Conservation (phyloP, 2,888 invertebrate species). For the Endotricha flammealis region DNA sequence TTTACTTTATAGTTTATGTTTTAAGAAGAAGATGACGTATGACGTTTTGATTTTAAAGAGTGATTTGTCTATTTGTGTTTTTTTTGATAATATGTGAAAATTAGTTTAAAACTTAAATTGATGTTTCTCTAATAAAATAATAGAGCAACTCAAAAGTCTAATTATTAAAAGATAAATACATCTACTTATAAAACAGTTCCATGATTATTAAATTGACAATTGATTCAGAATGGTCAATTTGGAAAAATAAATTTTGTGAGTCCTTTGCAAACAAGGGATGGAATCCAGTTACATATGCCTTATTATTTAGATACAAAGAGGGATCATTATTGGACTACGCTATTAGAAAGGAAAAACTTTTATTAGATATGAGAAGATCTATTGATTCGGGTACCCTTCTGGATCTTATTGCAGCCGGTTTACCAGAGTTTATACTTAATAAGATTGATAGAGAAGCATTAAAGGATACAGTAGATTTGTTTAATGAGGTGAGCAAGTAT, state of each 20-base stretch:
- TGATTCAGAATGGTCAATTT: slow-evolving; percentile 18
- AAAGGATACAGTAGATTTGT: slow-evolving; percentile 13
- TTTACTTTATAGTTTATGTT: no score
- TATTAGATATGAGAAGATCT: slow-evolving; percentile 13
- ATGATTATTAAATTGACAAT: slow-evolving; percentile 19
- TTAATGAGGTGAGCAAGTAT: slow-evolving; percentile 18
- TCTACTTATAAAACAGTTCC: slow-evolving; percentile 24
- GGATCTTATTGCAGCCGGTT: slow-evolving; percentile 14
- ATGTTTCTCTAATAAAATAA: no score
- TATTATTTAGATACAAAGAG: slow-evolving; percentile 12
- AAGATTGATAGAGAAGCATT: slow-evolving; percentile 13
- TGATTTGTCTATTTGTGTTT: no score
- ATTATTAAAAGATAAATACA: slow-evolving; percentile 25
- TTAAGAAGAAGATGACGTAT: no score
- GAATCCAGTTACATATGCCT: slow-evolving; percentile 17
- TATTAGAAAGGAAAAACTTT: slow-evolving; percentile 13
- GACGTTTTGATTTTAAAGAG: no score
- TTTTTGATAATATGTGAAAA: no score
- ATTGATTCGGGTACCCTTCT: slow-evolving; percentile 15
- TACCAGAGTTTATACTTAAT: slow-evolving; percentile 14
- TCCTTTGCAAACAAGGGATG: no score
- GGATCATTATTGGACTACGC: slow-evolving; percentile 14
- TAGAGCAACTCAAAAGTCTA: no score
- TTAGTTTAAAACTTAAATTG: no score
- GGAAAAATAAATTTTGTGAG: no score